Evolutionary conservation across 2,888 invertebrate genomes (phyloP).

Genomic region (Drosophila pseudotalamancana): DNA sequence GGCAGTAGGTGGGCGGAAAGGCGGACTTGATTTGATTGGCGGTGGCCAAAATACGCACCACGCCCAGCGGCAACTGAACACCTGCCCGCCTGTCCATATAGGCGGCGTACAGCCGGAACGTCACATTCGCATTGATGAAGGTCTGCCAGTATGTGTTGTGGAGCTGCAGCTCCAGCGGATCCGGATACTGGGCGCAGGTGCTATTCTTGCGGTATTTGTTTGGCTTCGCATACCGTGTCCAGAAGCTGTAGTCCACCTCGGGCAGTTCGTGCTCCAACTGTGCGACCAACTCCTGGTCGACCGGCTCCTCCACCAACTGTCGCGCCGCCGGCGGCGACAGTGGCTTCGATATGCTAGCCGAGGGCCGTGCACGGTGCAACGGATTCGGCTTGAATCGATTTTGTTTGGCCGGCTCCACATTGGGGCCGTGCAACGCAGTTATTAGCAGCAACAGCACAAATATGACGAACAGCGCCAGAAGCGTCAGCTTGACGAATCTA

Average conservation of each 20-base stretch:
- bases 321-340: conserved; percentile 1
- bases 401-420: neutral
- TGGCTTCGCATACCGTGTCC: conserved; percentile 60
- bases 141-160: conserved; percentile 97
- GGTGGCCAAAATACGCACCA: conserved; percentile 92
- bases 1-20: conserved; percentile 88
- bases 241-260: conserved; percentile 64
- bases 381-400: too few relatives aligned
- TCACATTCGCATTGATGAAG: conserved; percentile 90
- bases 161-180: conserved; percentile 93
- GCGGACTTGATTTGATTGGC: conserved; percentile 92
- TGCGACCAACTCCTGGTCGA: conserved; percentile 43
- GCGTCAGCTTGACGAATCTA: conserved; percentile 31
- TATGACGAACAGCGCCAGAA: conserved; percentile 36
- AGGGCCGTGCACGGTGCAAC: too few relatives aligned
- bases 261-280: conserved; percentile 62
- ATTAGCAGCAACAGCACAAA: conserved; percentile 48
- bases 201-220: conserved; percentile 22
- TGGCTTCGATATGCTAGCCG: neutral
- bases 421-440: conserved; percentile 9
- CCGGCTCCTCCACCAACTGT: conserved; percentile 41
- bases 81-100: conserved; percentile 92
- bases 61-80: conserved; percentile 88
- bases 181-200: conserved; percentile 92
- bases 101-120: conserved; percentile 94